A percentile compares a stretch with the other conserved stretches of the same genome.
These are phyloP conservation scores for Neopipo cinnamomea DNA, from an alignment of 2,113 vertebrate species.

Conservation along the genomic window DNA sequence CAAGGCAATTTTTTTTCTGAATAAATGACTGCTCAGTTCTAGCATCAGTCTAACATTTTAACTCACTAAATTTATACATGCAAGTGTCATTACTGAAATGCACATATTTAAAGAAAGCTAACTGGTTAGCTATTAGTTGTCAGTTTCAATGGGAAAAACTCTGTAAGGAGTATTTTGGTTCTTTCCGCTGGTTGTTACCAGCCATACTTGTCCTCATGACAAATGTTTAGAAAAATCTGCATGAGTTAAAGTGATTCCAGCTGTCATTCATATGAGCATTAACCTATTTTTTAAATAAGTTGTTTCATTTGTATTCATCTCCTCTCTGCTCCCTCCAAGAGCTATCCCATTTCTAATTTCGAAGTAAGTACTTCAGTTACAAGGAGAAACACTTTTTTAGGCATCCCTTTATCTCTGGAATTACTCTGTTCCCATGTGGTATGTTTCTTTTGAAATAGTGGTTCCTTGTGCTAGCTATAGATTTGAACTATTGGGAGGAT, in stretches of 20 bases:
- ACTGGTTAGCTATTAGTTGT: not conserved
- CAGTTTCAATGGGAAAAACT: not conserved
- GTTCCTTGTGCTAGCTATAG: not conserved
- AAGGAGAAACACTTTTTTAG: not conserved
- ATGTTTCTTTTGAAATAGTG: not conserved
- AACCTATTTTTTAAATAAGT: not conserved
- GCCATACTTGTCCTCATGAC: not conserved
- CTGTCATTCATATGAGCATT: not conserved
- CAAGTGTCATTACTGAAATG: not conserved
- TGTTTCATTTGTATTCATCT: not conserved
- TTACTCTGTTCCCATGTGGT: not conserved
- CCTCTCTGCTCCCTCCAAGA: not conserved
- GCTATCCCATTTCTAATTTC: not conserved
- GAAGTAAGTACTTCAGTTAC: not conserved
- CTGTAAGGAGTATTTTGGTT: not conserved
- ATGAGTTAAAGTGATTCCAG: not conserved
- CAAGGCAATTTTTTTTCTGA: not conserved
- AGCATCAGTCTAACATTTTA: not conserved
- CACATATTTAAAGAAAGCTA: constrained; percentile 1
- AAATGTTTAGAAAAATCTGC: not conserved
- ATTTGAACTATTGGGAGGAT: not conserved
- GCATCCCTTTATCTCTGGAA: not conserved
- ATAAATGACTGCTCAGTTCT: not conserved
- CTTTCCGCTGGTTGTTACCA: not conserved
- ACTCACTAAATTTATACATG: not conserved